phyloP scores from a whole-genome alignment of 2,797 vertebrate species.

The Syngnathus rostellatus region DNA sequence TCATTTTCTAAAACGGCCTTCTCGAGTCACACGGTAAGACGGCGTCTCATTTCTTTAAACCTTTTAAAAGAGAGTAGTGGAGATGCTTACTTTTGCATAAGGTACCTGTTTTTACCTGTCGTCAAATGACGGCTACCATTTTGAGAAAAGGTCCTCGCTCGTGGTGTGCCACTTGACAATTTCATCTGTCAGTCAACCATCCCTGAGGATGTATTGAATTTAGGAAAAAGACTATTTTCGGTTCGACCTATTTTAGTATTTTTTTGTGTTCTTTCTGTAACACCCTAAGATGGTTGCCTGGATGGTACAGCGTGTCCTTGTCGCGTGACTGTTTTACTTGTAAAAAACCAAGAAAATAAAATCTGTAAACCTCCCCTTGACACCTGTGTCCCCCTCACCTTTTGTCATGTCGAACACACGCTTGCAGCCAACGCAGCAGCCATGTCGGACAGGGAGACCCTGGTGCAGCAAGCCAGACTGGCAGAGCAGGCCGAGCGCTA shows the following conservation, averaged over 20 bases:
- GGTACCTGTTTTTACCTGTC: not conserved
- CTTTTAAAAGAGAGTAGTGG: no score
- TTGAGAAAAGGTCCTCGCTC: not conserved
- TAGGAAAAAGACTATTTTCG: not conserved
- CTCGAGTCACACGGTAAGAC: constrained; percentile 7
- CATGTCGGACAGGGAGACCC: constrained; percentile 78
- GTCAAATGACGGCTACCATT: constrained; percentile 1
- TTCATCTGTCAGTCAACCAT: not conserved
- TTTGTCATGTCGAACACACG: not conserved
- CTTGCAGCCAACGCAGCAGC: constrained; percentile 25
- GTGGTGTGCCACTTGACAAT: not conserved
- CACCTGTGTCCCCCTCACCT: not conserved
- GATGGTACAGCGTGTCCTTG: no score
- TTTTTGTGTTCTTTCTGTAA: not conserved
- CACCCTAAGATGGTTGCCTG: not conserved
- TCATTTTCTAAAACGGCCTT: constrained; percentile 3
- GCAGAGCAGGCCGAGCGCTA: constrained; percentile 96
- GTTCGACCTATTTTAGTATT: no score
- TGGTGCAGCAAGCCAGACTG: constrained; percentile 89
- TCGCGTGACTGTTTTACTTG: no score
- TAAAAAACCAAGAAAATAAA: no score
- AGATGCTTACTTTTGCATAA: not conserved
- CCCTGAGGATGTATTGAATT: no score
- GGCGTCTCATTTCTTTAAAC: not conserved
- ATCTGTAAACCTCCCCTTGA: no score